phyloP scores from a whole-genome alignment of 1,140 invertebrate genomes.

The Bombus difficillimus region DNA sequence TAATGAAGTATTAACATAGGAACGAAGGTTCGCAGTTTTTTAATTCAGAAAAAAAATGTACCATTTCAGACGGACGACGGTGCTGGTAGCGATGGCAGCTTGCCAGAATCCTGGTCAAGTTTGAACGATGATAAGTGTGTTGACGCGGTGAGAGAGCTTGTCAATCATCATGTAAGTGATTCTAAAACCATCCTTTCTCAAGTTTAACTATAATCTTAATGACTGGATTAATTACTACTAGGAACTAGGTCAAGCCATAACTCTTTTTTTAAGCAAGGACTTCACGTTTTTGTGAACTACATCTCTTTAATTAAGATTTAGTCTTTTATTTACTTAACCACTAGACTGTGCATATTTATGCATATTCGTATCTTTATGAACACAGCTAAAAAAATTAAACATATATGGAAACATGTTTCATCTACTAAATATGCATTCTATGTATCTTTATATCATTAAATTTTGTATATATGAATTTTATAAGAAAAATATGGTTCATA shows the following conservation, averaged over 20 bases:
- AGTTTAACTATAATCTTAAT: constrained; percentile 28
- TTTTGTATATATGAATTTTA: background rate
- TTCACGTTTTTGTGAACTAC: background rate
- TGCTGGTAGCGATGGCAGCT: constrained; percentile 75
- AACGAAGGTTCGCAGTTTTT: background rate
- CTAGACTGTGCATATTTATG: no score
- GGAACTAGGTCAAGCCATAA: background rate
- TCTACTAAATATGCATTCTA: no score
- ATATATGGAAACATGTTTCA: no score
- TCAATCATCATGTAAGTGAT: constrained; percentile 85
- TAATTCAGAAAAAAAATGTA: constrained; percentile 44
- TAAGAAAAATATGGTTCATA: background rate
- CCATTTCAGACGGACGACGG: constrained; percentile 79
- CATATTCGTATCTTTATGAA: no score
- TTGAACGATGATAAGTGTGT: constrained; percentile 83
- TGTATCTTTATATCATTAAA: no score
- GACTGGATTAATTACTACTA: background rate
- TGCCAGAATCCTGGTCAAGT: constrained; percentile 80
- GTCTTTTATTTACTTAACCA: no score
- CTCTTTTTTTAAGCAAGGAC: background rate
- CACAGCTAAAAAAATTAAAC: no score
- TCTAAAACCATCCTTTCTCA: background rate
- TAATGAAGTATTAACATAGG: constrained; percentile 1
- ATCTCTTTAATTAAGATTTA: background rate
- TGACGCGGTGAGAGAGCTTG: constrained; percentile 84